Percentiles rank a stretch among this genome's conserved stretches.
phyloP scores from a whole-genome alignment of 2,888 invertebrate species.

The Dysmachus trigonus region DNA sequence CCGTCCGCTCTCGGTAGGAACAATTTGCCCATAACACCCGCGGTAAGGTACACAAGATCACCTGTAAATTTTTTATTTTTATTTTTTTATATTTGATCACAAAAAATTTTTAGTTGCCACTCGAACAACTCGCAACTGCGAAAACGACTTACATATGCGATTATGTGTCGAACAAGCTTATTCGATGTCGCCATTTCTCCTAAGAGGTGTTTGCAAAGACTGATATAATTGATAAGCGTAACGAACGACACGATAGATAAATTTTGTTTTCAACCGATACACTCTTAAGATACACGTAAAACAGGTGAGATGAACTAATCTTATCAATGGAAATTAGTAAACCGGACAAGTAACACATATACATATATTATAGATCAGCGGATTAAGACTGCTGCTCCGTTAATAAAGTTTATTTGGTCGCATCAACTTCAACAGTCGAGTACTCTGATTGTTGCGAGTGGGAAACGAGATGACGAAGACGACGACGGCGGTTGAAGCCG shows the following conservation, averaged over 20 bases:
- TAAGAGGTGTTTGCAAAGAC: neutral
- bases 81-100: neutral
- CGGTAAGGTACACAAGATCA: neutral
- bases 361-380: neutral
- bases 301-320: neutral
- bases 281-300: neutral
- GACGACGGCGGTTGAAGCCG: neutral
- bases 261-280: neutral
- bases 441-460: neutral
- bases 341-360: neutral
- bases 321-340: neutral
- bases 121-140: neutral
- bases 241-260: neutral
- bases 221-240: conserved; percentile 5
- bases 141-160: neutral
- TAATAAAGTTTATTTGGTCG: neutral
- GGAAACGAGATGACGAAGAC: neutral
- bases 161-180: neutral
- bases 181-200: conserved; percentile 2
- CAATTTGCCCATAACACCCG: conserved; percentile 35
- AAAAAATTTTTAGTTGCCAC: neutral
- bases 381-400: neutral
- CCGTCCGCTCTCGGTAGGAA: conserved; percentile 47
- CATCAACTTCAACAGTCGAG: neutral
- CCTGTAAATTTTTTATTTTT: neutral